These are phyloP conservation scores for Hirtodrosophila cameraria DNA, from an alignment of 2,888 invertebrate genomes.

Conservation along the genomic window DNA sequence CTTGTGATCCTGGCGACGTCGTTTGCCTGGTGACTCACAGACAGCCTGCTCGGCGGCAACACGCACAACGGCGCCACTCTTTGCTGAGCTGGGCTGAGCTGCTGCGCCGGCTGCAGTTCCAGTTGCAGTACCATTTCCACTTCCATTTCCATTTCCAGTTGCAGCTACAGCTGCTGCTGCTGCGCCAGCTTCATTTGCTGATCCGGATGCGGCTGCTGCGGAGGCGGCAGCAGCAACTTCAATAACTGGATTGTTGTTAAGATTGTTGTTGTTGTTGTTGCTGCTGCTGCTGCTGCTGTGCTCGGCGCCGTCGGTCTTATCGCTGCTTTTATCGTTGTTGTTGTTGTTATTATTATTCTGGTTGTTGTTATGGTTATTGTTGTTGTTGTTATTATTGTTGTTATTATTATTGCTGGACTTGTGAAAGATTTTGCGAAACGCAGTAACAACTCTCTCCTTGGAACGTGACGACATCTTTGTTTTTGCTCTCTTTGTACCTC, in stretches of 20 bases:
- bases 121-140: too few species aligned
- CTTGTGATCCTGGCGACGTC: constrained; percentile 80
- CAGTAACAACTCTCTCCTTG: constrained; percentile 92
- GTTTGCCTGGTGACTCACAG: constrained; percentile 78
- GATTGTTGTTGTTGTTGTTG: constrained; percentile 51
- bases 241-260: constrained; percentile 61
- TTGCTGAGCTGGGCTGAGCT: constrained; percentile 32
- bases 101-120: constrained; percentile 25
- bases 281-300: constrained; percentile 72
- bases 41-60: constrained; percentile 59
- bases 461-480: constrained; percentile 90
- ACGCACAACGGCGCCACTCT: constrained; percentile 60
- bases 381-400: constrained; percentile 85
- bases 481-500: too few species aligned
- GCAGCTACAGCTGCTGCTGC: constrained; percentile 4
- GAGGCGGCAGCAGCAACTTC: constrained; percentile 32
- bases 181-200: constrained; percentile 83
- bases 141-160: constrained; percentile 85
- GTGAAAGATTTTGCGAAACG: constrained; percentile 90
- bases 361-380: constrained; percentile 78
- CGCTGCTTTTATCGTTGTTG: constrained; percentile 85
- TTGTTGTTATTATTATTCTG: constrained; percentile 80
- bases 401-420: constrained; percentile 87
- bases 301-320: constrained; percentile 87
- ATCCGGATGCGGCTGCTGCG: constrained; percentile 1